Conservation (phyloP, 1,140 invertebrate species). For the Zaprionus vittiger region DNA sequence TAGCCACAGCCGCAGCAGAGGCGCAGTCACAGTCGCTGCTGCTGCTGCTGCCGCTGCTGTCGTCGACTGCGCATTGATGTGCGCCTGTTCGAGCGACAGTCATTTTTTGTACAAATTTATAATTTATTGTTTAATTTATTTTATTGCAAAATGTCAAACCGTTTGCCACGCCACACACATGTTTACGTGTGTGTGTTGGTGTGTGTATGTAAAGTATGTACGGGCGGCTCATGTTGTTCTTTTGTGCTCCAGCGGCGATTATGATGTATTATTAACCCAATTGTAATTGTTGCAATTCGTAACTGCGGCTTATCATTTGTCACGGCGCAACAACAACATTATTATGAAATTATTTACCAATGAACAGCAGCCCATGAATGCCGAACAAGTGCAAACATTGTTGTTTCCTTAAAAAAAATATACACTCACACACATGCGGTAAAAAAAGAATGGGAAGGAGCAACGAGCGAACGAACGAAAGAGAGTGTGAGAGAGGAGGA, state of each 20-base stretch:
- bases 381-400: constrained; percentile 68
- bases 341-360: constrained; percentile 83
- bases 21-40: constrained; percentile 25
- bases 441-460: background rate
- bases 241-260: background rate
- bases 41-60: constrained; percentile 16
- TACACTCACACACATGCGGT: background rate
- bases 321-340: constrained; percentile 79
- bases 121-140: constrained; percentile 84
- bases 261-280: constrained; percentile 76
- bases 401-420: constrained; percentile 29
- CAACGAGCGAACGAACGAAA: background rate
- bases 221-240: background rate
- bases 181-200: constrained; percentile 1
- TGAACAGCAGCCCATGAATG: constrained; percentile 79
- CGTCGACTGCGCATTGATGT: constrained; percentile 47
- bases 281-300: constrained; percentile 78
- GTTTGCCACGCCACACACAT: background rate
- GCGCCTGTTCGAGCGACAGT: constrained; percentile 73
- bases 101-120: constrained; percentile 83
- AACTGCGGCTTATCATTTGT: constrained; percentile 69
- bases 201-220: constrained; percentile 8
- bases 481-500: background rate
- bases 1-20: constrained; percentile 1
- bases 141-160: constrained; percentile 76